phyloP scores from a whole-genome alignment of 1,140 invertebrate species.

The Agrypnia vestita region DNA sequence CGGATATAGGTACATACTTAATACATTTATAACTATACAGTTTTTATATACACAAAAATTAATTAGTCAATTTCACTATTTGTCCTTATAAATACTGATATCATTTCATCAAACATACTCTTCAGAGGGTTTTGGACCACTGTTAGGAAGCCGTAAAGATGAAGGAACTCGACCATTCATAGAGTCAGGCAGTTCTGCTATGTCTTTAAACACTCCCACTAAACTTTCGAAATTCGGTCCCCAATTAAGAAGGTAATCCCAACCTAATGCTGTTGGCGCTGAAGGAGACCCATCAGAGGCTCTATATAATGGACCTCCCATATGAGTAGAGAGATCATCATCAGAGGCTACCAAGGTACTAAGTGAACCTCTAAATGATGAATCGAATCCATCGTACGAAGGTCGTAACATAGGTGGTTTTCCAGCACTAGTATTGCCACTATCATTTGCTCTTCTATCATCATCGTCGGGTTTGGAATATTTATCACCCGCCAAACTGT shows the following conservation, averaged over 20 bases:
- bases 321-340: conserved; percentile 87
- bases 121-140: conserved; percentile 83
- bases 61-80: conserved; percentile 59
- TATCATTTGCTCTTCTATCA: conserved; percentile 75
- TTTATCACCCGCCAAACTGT: conserved; percentile 86
- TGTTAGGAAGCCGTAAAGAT: conserved; percentile 78
- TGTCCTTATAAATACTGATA: conserved; percentile 55
- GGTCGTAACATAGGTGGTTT: conserved; percentile 80
- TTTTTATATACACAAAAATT: conserved; percentile 51
- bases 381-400: conserved; percentile 94
- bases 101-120: conserved; percentile 79
- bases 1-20: conserved; percentile 9
- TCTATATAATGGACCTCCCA: conserved; percentile 82
- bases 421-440: conserved; percentile 71
- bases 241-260: conserved; percentile 97
- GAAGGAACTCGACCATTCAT: conserved; percentile 78
- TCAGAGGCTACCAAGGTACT: conserved; percentile 94
- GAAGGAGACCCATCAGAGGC: conserved; percentile 85
- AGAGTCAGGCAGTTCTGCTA: conserved; percentile 92
- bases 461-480: conserved; percentile 83
- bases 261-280: conserved; percentile 81
- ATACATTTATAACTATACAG: conserved; percentile 41
- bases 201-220: conserved; percentile 96
- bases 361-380: conserved; percentile 92
- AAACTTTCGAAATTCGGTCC: conserved; percentile 96